Evolutionary conservation across 35 echinoderm and acorn worm species (phyloP), one percentile per base, ranked within the genome.

Genomic region (Strongylocentrotus purpuratus): DNA sequence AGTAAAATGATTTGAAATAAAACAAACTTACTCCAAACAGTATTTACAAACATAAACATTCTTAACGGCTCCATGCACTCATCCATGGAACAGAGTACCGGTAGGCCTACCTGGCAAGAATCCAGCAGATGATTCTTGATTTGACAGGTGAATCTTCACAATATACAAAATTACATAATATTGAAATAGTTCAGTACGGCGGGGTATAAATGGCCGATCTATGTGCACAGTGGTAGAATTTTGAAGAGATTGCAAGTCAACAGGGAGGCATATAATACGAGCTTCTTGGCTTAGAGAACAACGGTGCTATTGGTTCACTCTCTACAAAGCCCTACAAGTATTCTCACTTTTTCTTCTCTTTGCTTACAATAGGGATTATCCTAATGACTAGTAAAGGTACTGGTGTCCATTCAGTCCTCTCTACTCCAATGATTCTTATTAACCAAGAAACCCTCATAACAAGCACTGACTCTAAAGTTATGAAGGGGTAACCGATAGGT

Each of bases 211-310:
- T 22, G 65, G 28, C 65, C 20, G 25, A 78, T 78, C 65, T 78
- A 78, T n/a, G 7, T 78, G 65, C 20, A 78, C 22, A 78, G 2
- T n/a, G 7, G 65, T 7, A 8, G 65, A 78, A n/a, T 78, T 28
- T 11, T 78, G 7, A 78, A 25, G 25, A 22, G 65, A 28, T n/a
- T 22, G 6, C 65, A 22, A n/a, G 65, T 78, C 65, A 78, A 78
- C 22, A n/a, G 28, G 65, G 22, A 78, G 65, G 20, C 65, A 78
- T 78, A 5, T 2, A 12, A 55, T 28, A 78, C n/a, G 65, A 78
- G 65, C 65, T n/a, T 78, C 65, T 78, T 78, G 65, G 65, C 28
- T 78, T n/a, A 78, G 28, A 78, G 65, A 78, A 78, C 65, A 78
- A 78, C 5, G 28, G 65, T 78, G 7, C 65, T 28, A 78, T 78